Percentiles rank a stretch among this genome's conserved stretches.
Conservation (phyloP, 2,113 vertebrate genomes). For the Columbina picui region DNA sequence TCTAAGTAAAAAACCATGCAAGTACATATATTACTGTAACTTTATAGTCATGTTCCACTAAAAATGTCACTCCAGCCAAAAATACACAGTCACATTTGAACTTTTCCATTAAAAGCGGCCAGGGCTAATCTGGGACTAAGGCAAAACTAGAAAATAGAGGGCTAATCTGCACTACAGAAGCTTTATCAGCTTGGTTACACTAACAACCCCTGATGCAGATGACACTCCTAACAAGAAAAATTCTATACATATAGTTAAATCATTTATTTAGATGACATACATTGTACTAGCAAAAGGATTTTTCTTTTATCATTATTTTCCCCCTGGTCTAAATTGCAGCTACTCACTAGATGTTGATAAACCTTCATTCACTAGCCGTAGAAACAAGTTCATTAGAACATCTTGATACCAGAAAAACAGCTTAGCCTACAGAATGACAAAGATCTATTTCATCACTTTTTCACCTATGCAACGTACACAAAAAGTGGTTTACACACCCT, state of each 20-base stretch:
- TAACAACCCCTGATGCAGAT: background rate
- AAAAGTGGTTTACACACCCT: background rate
- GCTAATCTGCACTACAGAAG: background rate
- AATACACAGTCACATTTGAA: fast-evolving
- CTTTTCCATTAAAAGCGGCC: background rate
- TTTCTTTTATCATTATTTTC: background rate
- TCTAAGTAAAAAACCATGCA: background rate
- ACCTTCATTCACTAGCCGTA: background rate
- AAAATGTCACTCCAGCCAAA: background rate
- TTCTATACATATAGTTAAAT: background rate
- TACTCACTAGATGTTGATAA: background rate
- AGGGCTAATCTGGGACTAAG: background rate
- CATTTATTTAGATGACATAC: background rate
- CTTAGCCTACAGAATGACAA: background rate
- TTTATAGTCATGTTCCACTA: background rate
- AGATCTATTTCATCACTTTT: background rate
- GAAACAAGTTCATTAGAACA: background rate
- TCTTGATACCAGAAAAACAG: background rate
- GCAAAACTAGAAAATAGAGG: background rate
- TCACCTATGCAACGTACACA: background rate
- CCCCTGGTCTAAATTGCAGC: background rate
- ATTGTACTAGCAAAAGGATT: background rate
- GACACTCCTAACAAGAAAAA: background rate
- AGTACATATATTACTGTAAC: background rate
- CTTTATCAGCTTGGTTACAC: background rate